Evolutionary conservation across 1,140 invertebrate species (phyloP), one percentile per base, ranked within the genome.

Genomic region (Lucilia cuprina): DNA sequence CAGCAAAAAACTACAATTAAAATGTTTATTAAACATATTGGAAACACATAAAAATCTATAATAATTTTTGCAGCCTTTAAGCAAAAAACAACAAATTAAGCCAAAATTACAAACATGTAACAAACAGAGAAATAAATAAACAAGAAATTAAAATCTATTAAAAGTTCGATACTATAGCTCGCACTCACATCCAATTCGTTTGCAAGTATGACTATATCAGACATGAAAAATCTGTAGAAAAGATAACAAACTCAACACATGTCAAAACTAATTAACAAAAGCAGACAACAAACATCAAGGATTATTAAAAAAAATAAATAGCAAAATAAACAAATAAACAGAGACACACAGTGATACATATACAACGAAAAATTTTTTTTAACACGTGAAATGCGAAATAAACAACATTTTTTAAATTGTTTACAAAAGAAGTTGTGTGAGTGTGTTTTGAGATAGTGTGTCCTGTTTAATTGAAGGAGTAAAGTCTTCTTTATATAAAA

Each of bases 201-300:
- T 41, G 41, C 7, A 41, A 41, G 41, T 41, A 41, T 41, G 41
- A 7, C 17, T 14, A 21, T 80, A 80, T 80, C 77, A 80, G 41
- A 49, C 77, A 80, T 80, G 41, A 21, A 50, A 80, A 80, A 80
- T 80, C 77, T 49, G 41, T 49, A 50, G 77, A 49, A 35, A 65
- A 82, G 82, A 65, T 82, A 82, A 82, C 50, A 34, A 82, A 82
- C 47, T 70, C 82, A 70, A 82, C 50, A 82, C 82, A 82, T 82
- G 82, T 82, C 82, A 70, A 82, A 82, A 65, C 82, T 82, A 82
- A 82, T 82, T 82, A 82, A 82, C 82, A 82, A 82, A 82, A 60
- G 60, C 82, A 82, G 50, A 82, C 60, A 30, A 70, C 80, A 82
- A 82, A 55, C 80, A 49, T 19, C 47, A 82, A 82, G 80, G 74